Evolutionary conservation across 2,797 vertebrate species (phyloP).

Genomic region (Coreius guichenoti): DNA sequence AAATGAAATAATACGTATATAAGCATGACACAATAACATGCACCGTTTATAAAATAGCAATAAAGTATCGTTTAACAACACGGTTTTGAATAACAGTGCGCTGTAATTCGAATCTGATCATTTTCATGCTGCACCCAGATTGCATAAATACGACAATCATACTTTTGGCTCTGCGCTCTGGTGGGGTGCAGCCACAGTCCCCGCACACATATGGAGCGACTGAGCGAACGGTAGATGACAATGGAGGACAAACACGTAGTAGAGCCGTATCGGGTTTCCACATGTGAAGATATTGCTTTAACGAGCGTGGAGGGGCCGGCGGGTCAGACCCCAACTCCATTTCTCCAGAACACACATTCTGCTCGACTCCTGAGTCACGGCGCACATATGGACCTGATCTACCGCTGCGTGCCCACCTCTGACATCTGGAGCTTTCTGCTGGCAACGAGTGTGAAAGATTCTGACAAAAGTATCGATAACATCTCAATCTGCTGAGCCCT

Average conservation of each 20-base stretch:
- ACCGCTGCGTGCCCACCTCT: constrained; percentile 38
- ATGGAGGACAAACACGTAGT: constrained; percentile 39
- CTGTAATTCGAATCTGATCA: constrained; percentile 14
- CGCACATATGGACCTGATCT: constrained; percentile 47
- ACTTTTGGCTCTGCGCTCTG: background rate
- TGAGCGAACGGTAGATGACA: constrained; percentile 36
- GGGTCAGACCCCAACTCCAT: constrained; percentile 46
- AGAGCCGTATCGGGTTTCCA: constrained; percentile 35
- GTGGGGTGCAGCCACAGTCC: background rate
- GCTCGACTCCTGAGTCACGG: constrained; percentile 43
- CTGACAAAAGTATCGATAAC: constrained; percentile 42
- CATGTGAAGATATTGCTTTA: constrained; percentile 44
- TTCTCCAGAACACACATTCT: constrained; percentile 42
- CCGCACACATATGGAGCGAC: constrained; percentile 33
- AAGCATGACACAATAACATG: constrained; percentile 4
- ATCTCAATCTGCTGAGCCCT: constrained; percentile 40
- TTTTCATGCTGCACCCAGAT: background rate
- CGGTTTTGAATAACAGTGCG: background rate
- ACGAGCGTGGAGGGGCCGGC: constrained; percentile 40
- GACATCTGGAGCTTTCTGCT: constrained; percentile 48
- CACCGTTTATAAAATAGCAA: background rate
- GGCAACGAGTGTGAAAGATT: constrained; percentile 38
- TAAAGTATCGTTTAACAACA: background rate
- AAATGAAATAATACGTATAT: background rate
- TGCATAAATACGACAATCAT: constrained; percentile 25